Evolutionary conservation across 2,888 invertebrate genomes (phyloP), one percentile per base, ranked within the genome.

Genomic region (Iphiclides podalirius): DNA sequence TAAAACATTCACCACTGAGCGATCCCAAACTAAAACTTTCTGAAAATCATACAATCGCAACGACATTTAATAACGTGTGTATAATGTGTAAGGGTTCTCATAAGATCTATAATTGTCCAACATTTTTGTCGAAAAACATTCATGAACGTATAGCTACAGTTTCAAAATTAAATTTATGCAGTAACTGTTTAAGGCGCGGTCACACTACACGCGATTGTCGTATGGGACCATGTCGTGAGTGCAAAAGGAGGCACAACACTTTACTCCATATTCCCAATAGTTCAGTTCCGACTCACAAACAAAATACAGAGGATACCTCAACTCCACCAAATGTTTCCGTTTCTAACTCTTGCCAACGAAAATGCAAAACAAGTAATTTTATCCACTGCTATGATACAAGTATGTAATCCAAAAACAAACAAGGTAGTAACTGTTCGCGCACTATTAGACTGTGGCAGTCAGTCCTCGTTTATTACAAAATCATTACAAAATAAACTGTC

Each of bases 71-170:
- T n/a, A n/a, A 16, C 46, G 14, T 26, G 6, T 64, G 61, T 14
- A 47, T 59, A 7, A 37, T 61, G 40, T 63, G 62, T 13, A 49
- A 59, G 14, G 44, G 37, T 0, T 6, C 44, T 14, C 66, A 66
- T 41, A 51, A 39, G 31, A 62, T 63, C 4, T 63, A 59, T 43
- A 57, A 63, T 26, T 64, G 63, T 48, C 52, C 52, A 0, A 53
- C 34, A 1, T 64, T 62, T 38, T 57, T 57, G 20, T 26, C 53
- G 1, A 61, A 59, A 23, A 26, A 15, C 4, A 15, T 59, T n/a
- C 34, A 20, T 20, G 20, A 20, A 4, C 3, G 20, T 4, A 20
- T 20, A 6, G 4, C 6, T 4, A 6, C 3, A 47, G 20, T 6
- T 53, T 54, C 7, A 40, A 52, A 52, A 31, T 53, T 47, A 9